These are phyloP conservation scores for Acanthosepion esculentum DNA, from an alignment of 2,888 invertebrate species.

Conservation along the genomic window DNA sequence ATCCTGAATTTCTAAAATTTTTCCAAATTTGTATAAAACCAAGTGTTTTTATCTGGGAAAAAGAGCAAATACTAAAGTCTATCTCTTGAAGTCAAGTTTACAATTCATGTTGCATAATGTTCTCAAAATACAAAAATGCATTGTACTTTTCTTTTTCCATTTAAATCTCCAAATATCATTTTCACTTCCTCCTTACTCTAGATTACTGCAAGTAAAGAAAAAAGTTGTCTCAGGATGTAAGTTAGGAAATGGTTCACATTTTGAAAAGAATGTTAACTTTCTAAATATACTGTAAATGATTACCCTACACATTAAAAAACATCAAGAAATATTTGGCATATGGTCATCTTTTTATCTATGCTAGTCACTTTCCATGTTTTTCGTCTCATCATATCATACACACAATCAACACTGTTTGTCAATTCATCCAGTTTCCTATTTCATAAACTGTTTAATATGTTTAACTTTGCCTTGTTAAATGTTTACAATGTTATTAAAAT, in stretches of 20 bases:
- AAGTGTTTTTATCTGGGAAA: not conserved
- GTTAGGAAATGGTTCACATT: not conserved
- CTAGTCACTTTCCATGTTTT: not conserved
- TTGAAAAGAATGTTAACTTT: not conserved
- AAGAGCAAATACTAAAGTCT: not conserved
- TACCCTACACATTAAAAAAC: not conserved
- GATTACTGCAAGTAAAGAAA: not conserved
- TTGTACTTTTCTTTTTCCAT: not conserved
- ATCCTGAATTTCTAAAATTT: not conserved
- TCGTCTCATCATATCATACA: not conserved
- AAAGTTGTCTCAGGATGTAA: not conserved
- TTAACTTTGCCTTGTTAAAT: constrained; percentile 4
- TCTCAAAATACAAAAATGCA: not conserved
- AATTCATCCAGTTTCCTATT: constrained; percentile 20
- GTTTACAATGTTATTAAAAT: constrained; percentile 20
- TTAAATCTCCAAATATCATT: not conserved
- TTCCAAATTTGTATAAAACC: not conserved
- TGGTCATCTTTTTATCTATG: not conserved
- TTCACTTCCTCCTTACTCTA: not conserved
- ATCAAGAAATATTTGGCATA: not conserved
- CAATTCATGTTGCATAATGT: not conserved
- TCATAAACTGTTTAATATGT: constrained; percentile 18
- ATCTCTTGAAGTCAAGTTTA: not conserved
- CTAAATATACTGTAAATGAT: not conserved
- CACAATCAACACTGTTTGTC: constrained; percentile 17